Percentiles rank a stretch among this genome's conserved stretches.
phyloP scores from a whole-genome alignment of 1,140 invertebrate genomes.

The Cotesia vestalis region DNA sequence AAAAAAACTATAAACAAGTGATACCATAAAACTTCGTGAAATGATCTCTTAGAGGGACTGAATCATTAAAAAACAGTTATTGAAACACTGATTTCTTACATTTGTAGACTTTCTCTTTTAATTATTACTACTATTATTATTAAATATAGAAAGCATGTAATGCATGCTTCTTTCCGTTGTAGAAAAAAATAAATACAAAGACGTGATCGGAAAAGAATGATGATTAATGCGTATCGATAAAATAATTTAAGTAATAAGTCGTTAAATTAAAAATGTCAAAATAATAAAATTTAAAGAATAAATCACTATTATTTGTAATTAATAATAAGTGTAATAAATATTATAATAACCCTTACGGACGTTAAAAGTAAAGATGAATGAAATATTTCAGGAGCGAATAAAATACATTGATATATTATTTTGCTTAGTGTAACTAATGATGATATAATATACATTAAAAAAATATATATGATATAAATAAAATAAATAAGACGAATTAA shows the following conservation, averaged over 20 bases:
- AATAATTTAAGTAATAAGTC: not conserved
- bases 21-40: conserved; percentile 33
- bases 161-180: not conserved
- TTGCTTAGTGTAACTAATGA: too few relatives aligned
- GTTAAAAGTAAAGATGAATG: conserved; percentile 32
- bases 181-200: not conserved
- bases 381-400: not conserved
- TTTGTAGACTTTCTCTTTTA: conserved; percentile 32
- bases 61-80: conserved; percentile 31
- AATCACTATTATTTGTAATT: conserved; percentile 9
- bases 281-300: not conserved
- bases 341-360: conserved; percentile 25
- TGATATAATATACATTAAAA: too few relatives aligned
- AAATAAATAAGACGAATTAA: too few relatives aligned
- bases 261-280: conserved; percentile 18
- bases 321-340: conserved; percentile 11
- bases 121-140: too few relatives aligned
- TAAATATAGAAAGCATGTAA: conserved; percentile 28
- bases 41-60: conserved; percentile 44
- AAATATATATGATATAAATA: too few relatives aligned
- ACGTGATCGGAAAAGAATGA: not conserved
- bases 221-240: conserved; percentile 4
- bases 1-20: not conserved
- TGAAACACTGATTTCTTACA: conserved; percentile 35
- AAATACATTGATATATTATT: conserved; percentile 12